Percentiles rank a stretch among this genome's conserved stretches.
Conservation (phyloP, 2,888 invertebrate genomes). For the Orthosia incerta region DNA sequence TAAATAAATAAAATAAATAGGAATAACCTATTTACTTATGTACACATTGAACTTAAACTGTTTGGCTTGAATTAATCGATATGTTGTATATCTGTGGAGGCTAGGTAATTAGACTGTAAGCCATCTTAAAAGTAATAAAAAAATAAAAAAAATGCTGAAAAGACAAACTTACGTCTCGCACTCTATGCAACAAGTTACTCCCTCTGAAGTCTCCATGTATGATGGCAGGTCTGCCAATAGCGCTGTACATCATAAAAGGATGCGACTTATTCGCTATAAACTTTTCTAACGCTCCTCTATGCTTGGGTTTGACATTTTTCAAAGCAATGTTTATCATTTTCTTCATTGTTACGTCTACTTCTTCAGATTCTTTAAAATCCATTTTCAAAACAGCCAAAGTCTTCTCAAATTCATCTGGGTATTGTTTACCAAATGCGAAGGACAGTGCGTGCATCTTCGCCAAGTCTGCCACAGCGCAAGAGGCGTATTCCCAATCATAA, state of each 20-base stretch:
- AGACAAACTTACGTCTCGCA: conserved; percentile 49
- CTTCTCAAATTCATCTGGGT: conserved; percentile 69
- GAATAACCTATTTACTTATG: too few species aligned
- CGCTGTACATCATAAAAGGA: background rate
- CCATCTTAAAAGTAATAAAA: too few species aligned
- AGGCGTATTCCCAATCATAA: conserved; percentile 68
- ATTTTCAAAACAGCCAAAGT: background rate
- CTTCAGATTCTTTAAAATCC: background rate
- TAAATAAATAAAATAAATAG: too few species aligned
- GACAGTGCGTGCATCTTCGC: conserved; percentile 78
- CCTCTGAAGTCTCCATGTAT: conserved; percentile 65
- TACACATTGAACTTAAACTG: too few species aligned
- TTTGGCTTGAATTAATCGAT: too few species aligned
- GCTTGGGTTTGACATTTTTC: background rate
- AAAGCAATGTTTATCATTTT: background rate
- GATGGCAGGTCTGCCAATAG: background rate
- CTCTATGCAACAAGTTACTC: conserved; percentile 71
- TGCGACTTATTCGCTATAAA: background rate
- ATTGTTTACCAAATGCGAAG: conserved; percentile 69
- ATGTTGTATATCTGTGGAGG: too few species aligned
- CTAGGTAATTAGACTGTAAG: too few species aligned
- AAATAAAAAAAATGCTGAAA: too few species aligned
- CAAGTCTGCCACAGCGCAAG: conserved; percentile 69
- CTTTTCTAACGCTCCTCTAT: background rate
- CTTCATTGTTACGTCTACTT: background rate